Evolutionary conservation across 2,888 invertebrate genomes (phyloP), one percentile per base, ranked within the genome.

Genomic region (Chrysina gloriosa): DNA sequence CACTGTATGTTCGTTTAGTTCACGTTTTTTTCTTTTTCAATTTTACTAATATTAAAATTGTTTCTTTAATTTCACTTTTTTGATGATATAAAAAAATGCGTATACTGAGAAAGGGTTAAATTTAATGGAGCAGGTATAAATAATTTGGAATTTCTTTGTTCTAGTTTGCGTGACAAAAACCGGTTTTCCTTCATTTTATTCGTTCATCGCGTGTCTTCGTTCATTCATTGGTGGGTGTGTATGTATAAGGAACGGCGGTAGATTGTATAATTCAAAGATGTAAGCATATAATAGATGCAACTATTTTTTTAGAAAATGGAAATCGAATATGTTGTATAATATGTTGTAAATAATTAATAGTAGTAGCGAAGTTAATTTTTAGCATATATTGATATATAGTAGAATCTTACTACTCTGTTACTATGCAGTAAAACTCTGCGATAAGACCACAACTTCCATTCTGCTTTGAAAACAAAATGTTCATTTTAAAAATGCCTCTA

Each of bases 1-100:
- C 66, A 71, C 65, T 72, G 68, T 71, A 71, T 67, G 69, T 71
- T 67, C 54, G 58, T 67, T 71, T 47, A 42, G 39, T 25, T 61
- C 25, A 31, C 6, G 23, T 61, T 64, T 52, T 31, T 52, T 19
- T 52, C 63, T 50, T 19, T 67, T 63, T 48, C 31, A 36, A 48
- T 42, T 50, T 27, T 42, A 45, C 19, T 21, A 36, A 11, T 47
- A 23, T 47, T 65, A 21, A 52, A n/a, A 21, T 45, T 45, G 64
- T 48, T 47, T 47, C 14, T 34, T 19, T 5, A 50, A 9, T 36
- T 36, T 3, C n/a, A 36, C n/a, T 36, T 36, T 11, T n/a, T 36
- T 36, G 36, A 36, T 36, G 23, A 21, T 21, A 23, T 47, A 19
- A 47, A 21, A 21, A 19, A 19, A 5, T 14, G 31, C 19, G 29